Base-by-base conservation (phyloP, 2,888 invertebrate genomes). In the Xanthorhoe designata region DNA sequence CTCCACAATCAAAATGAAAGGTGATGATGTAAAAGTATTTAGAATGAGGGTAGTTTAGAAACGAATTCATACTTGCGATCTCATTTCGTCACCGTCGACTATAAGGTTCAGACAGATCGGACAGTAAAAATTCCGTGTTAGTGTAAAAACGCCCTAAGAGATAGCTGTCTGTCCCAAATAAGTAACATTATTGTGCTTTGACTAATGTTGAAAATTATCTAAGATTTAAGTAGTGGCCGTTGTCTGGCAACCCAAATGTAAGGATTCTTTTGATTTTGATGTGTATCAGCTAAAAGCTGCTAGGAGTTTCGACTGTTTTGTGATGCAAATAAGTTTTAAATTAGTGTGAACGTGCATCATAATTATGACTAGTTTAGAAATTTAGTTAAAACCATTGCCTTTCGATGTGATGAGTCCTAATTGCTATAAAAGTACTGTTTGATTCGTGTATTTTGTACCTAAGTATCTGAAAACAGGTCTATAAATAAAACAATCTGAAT, bases 401-500 rank as follows among this genome's bases (percentile, higher is more conserved):
- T 62, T n/a, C 49, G 10, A 45, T 55, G 50, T 56, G 52, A 17
- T 56, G 58, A 45, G 17, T 15, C 15, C 45, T 15, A 29, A 47
- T 18, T 19, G 51, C 24, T 59, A 56, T 9, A 35, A 60, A n/a
- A 62, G 56, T 64, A 60, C 56, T 68, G 45, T 64, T 66, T 60
- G 52, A 64, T 35, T 61, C 54, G 45, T 67, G 45, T 32, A 61
- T 66, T 60, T 67, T 67, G 58, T 68, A 60, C 53, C 51, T 57
- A 42, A 35, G 61, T 58, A 67, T 66, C 68, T 53, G 63, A 64
- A 53, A 58, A 55, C 64, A 67, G 67, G 57, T 63, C 13, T 61
- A 61, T 38, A 87, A 89, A 91, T 86, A 78, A 82, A 75, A 73
- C 68, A 76, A 74, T 69, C 65, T 69, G 71, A 72, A 59, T 92